Evolutionary conservation across 2,888 invertebrate species (phyloP), one percentile per base, ranked within the genome.

Genomic region (Pycnomerus fuliginosus): DNA sequence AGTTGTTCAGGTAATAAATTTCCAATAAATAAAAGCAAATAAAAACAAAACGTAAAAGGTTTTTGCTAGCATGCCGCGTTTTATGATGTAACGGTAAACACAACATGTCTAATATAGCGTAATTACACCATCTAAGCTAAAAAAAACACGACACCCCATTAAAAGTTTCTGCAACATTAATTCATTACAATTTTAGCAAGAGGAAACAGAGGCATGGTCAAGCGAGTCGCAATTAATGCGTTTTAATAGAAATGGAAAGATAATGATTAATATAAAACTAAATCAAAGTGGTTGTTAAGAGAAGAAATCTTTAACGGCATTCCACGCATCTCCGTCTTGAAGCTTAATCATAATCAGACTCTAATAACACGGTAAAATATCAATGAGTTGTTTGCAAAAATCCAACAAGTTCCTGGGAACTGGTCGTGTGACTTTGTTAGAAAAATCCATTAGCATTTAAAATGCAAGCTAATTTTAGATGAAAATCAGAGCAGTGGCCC

Each of bases 121-220:
- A 44, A 44, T 44, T 44, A 32, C 29, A 31, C 31, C 16, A 25
- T 5, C 20, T 4, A 36, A 35, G 28, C 38, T 36, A 37, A 42
- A 44, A 33, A 32, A 5, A 41, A 30, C 38, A 35, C n/a, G 45
- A 40, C 37, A 44, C 44, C 44, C 48, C 48, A 55, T 55, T 55
- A 55, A 55, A 55, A 51, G 34, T 53, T 55, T 53, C 44, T 55
- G 55, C 49, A 48, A 55, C 51, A 51, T 53, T 55, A 52, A 55
- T 47, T 44, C 48, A 47, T 49, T 43, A 40, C 44, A 39, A 41
- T 47, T 45, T 48, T 36, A 35, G 17, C 23, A 22, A 32, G 22
- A 44, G 11, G 34, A 39, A 49, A 44, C 36, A 40, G 23, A 32
- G n/a, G n/a, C n/a, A n/a, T n/a, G n/a, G n/a, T n/a, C n/a, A 39